These are phyloP conservation scores for Sylvilagus bachmani DNA, from an alignment of 2,113 vertebrate species.

Conservation along the genomic window DNA sequence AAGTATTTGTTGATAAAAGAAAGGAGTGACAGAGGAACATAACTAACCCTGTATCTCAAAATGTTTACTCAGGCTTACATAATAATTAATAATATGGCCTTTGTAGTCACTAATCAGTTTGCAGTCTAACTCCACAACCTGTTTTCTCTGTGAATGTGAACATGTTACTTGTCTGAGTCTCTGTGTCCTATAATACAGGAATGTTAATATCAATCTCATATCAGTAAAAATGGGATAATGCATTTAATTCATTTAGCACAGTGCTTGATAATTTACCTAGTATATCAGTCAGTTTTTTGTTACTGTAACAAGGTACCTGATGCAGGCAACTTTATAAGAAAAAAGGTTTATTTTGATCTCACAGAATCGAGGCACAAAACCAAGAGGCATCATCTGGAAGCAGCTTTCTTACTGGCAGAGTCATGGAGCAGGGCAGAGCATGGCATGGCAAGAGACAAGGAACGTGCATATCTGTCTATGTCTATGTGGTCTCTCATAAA, in stretches of 20 bases:
- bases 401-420: too few relatives aligned
- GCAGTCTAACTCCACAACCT: background rate
- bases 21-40: background rate
- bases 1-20: conserved; percentile 42
- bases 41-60: conserved; percentile 19
- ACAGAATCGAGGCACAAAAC: too few relatives aligned
- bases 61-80: conserved; percentile 16
- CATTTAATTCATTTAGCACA: conserved; percentile 17
- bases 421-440: too few relatives aligned
- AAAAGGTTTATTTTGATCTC: too few relatives aligned
- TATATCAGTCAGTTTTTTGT: too few relatives aligned
- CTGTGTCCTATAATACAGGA: background rate
- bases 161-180: background rate
- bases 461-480: too few relatives aligned
- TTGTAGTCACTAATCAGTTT: conserved; percentile 33
- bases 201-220: background rate
- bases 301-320: too few relatives aligned
- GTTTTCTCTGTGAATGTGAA: background rate
- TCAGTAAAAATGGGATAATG: conserved; percentile 49
- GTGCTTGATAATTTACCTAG: background rate
- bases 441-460: too few relatives aligned
- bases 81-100: conserved; percentile 19
- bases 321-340: too few relatives aligned
- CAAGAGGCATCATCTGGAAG: too few relatives aligned
- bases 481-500: too few relatives aligned